Percentiles rank a stretch among this genome's conserved stretches.
Evolutionary conservation across 2,797 vertebrate genomes (phyloP).

Genomic region (Coregonus ussuriensis): DNA sequence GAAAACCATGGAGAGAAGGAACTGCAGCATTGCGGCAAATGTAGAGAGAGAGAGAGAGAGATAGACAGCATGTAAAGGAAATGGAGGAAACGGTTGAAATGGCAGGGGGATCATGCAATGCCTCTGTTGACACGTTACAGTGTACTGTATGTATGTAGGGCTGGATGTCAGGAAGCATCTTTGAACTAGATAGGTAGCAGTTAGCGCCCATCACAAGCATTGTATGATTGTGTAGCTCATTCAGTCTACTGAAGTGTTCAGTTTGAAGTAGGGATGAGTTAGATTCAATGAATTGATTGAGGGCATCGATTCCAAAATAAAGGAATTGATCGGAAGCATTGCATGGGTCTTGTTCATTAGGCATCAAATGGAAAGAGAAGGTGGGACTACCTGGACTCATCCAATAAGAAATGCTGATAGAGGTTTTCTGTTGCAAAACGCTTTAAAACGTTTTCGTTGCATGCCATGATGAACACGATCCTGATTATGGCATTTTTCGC

Average conservation of each 20-base stretch:
- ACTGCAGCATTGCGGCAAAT: conserved; percentile 72
- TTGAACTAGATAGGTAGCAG: not conserved
- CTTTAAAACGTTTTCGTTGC: not conserved
- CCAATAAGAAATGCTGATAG: no score
- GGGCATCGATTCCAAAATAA: not conserved
- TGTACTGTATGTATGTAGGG: not conserved
- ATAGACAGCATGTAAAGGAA: conserved; percentile 57
- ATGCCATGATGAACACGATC: conserved; percentile 42
- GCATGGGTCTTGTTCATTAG: conserved; percentile 9
- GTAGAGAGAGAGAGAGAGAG: conserved; percentile 45
- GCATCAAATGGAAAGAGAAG: not conserved
- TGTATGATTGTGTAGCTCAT: not conserved
- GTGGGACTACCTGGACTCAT: not conserved
- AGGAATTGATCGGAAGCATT: not conserved
- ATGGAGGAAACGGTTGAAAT: conserved; percentile 45
- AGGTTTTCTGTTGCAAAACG: no score
- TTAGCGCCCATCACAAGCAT: not conserved
- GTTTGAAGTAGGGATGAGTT: not conserved
- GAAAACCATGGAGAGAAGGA: conserved; percentile 58
- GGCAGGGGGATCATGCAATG: conserved; percentile 47
- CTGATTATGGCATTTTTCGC: not conserved
- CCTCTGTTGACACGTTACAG: conserved; percentile 42
- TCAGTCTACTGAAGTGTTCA: not conserved
- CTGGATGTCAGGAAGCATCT: not conserved
- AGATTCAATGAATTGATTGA: not conserved